Percentiles rank a stretch among this genome's conserved stretches.
Evolutionary conservation across 2,888 invertebrate species (phyloP).

Genomic region (Bhutanitis thaidina): DNA sequence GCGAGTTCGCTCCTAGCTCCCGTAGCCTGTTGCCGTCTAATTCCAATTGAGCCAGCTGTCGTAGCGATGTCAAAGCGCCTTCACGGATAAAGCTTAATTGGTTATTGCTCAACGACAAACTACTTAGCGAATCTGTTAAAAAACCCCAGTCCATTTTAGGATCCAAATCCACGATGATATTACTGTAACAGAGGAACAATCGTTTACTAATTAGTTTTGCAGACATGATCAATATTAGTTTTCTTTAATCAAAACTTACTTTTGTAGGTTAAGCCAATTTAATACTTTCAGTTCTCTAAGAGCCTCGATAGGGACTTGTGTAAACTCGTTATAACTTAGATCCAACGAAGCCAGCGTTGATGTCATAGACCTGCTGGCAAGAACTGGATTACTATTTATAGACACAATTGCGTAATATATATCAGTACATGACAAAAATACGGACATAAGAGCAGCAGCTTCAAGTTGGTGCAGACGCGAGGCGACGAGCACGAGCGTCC

Average conservation of each 20-base stretch:
- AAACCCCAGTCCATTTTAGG: constrained; percentile 83
- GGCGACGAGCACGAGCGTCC: constrained; percentile 88
- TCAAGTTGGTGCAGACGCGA: constrained; percentile 86
- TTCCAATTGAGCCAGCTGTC: constrained; percentile 78
- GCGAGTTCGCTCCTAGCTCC: constrained; percentile 73
- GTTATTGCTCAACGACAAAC: constrained; percentile 88
- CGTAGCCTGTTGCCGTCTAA: constrained; percentile 85
- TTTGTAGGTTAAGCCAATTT: constrained; percentile 88
- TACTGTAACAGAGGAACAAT: constrained; percentile 76
- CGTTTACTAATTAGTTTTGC: too few relatives aligned
- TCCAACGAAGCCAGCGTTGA: constrained; percentile 88
- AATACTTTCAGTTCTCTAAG: constrained; percentile 82
- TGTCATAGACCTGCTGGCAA: constrained; percentile 84
- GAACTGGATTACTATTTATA: not conserved
- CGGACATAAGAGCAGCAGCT: constrained; percentile 79
- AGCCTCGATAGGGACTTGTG: constrained; percentile 83
- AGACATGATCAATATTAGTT: not conserved
- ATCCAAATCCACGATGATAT: constrained; percentile 77
- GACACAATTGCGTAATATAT: not conserved
- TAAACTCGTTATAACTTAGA: constrained; percentile 86
- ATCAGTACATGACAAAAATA: not conserved
- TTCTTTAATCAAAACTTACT: constrained; percentile 69
- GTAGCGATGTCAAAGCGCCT: constrained; percentile 81
- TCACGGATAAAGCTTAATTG: constrained; percentile 75
- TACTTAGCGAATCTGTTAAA: constrained; percentile 84